Evolutionary conservation across 2,113 vertebrate genomes (phyloP).

Genomic region (Pomatostomus ruficeps): DNA sequence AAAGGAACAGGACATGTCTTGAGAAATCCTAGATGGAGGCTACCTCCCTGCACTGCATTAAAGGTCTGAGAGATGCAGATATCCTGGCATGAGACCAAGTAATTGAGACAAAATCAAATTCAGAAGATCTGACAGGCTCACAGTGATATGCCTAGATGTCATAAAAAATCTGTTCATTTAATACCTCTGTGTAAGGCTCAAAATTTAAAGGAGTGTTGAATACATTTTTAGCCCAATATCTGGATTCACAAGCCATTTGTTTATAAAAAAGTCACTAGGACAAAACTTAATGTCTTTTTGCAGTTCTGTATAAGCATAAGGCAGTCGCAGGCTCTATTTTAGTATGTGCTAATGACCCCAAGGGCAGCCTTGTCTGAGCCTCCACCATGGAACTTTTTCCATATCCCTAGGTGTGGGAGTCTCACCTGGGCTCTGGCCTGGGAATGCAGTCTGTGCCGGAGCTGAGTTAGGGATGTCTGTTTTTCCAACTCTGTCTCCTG

Average conservation of each 20-base stretch:
- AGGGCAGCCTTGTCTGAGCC: neutral
- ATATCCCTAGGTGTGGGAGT: fast-evolving
- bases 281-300: neutral
- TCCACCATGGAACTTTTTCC: neutral
- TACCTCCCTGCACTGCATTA: neutral
- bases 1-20: neutral
- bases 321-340: neutral
- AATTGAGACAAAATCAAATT: neutral
- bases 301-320: neutral
- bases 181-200: neutral
- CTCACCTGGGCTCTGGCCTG: neutral
- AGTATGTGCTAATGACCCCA: fast-evolving
- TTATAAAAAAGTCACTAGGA: neutral
- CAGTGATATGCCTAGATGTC: neutral
- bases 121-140: neutral
- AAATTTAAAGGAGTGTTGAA: neutral
- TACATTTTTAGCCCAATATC: neutral
- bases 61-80: neutral
- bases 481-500: neutral
- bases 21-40: neutral
- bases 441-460: neutral
- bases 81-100: neutral
- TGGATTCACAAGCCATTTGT: neutral
- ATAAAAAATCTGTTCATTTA: neutral
- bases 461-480: fast-evolving